Conservation (phyloP, 2,888 invertebrate species). For the Diplazon laetatorius region DNA sequence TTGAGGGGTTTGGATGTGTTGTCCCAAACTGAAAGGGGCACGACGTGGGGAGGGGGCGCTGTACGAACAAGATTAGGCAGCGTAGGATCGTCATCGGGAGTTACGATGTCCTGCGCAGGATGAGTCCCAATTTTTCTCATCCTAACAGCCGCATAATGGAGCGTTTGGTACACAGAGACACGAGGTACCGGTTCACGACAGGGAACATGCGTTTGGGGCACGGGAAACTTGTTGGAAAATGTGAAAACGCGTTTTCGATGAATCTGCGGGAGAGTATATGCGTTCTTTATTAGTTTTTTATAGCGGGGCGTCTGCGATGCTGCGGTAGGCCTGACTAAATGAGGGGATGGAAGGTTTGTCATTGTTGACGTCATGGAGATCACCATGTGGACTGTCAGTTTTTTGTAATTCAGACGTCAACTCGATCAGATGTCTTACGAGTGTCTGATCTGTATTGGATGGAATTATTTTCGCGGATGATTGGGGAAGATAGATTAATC, state of each 20-base stretch:
- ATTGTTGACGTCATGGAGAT: too few relatives aligned
- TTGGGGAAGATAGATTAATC: background rate
- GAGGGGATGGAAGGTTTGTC: too few relatives aligned
- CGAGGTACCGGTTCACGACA: background rate
- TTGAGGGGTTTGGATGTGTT: constrained; percentile 65
- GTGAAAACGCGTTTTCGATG: constrained; percentile 17
- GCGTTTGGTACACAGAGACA: background rate
- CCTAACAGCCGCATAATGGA: constrained; percentile 77
- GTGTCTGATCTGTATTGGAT: too few relatives aligned
- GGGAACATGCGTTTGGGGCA: constrained; percentile 12
- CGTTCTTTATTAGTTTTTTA: constrained; percentile 7
- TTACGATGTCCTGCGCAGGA: constrained; percentile 52
- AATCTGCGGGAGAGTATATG: background rate
- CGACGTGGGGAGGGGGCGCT: background rate
- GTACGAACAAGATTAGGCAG: constrained; percentile 50
- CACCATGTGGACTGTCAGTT: background rate
- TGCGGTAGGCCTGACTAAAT: constrained; percentile 14
- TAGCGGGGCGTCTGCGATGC: constrained; percentile 22
- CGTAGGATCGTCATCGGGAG: constrained; percentile 10
- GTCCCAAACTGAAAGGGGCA: constrained; percentile 60
- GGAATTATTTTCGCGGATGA: background rate
- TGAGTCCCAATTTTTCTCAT: constrained; percentile 73
- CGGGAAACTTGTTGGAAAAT: constrained; percentile 24
- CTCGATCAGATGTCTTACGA: too few relatives aligned
- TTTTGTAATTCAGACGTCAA: constrained; percentile 64